Conservation (phyloP, 2,113 vertebrate species). For the Hassar affinis region DNA sequence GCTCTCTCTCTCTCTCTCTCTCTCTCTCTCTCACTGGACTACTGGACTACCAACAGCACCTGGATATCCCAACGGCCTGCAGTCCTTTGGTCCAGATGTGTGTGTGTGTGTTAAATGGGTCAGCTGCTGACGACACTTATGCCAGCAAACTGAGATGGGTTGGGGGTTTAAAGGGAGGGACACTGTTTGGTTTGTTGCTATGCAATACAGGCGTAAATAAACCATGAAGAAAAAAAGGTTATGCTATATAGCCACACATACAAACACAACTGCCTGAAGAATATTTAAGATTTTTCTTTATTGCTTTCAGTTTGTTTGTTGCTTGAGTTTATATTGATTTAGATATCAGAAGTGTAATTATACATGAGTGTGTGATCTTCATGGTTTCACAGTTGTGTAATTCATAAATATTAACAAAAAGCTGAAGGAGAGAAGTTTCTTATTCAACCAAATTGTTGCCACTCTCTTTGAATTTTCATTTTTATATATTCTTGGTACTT, state of each 20-base stretch:
- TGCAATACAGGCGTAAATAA: constrained; percentile 65
- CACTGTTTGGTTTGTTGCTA: constrained; percentile 69
- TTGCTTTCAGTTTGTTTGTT: not conserved
- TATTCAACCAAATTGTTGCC: not conserved
- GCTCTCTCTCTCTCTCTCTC: not conserved
- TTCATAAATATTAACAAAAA: not conserved
- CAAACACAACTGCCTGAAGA: not conserved
- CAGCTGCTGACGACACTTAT: constrained; percentile 48
- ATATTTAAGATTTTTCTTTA: not conserved
- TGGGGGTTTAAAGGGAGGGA: constrained; percentile 46
- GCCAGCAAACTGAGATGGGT: constrained; percentile 14
- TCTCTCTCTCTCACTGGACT: constrained; percentile 1
- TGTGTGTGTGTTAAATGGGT: constrained; percentile 42
- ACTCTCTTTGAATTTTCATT: not conserved
- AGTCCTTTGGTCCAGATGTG: constrained; percentile 52
- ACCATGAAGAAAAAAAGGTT: constrained; percentile 39
- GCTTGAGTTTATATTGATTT: not conserved
- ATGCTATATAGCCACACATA: constrained; percentile 17
- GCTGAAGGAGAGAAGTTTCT: not conserved
- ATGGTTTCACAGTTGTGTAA: not conserved
- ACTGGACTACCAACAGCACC: constrained; percentile 54
- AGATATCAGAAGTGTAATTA: not conserved
- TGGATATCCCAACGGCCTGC: constrained; percentile 60
- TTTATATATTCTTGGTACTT: not conserved
- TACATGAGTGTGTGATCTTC: not conserved